These are phyloP conservation scores for Meiosimyza platycephala DNA, from an alignment of 2,888 invertebrate species.

Conservation along the genomic window DNA sequence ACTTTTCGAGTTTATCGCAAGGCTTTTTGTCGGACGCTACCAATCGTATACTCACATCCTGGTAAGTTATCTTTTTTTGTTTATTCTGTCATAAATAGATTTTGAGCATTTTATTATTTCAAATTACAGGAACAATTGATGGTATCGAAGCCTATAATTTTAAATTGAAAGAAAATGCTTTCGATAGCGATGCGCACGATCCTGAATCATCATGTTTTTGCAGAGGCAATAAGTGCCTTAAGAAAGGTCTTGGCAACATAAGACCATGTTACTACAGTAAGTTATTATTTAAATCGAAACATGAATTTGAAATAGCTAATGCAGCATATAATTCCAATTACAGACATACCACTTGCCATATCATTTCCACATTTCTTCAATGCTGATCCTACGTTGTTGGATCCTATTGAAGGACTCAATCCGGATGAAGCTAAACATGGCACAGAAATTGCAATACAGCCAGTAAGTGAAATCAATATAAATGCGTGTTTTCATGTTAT, in stretches of 20 bases:
- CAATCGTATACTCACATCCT: slow-evolving; percentile 68
- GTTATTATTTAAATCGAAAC: slow-evolving; percentile 47
- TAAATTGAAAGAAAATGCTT: slow-evolving; percentile 72
- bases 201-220: slow-evolving; percentile 77
- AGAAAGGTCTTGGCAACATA: slow-evolving; percentile 75
- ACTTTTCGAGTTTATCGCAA: slow-evolving; percentile 76
- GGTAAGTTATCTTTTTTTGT: slow-evolving; percentile 44
- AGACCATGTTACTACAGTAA: slow-evolving; percentile 80
- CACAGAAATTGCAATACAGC: slow-evolving; percentile 76
- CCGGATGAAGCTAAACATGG: slow-evolving; percentile 71
- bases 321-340: background rate
- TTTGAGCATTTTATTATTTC: background rate
- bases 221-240: slow-evolving; percentile 69
- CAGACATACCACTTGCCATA: slow-evolving; percentile 79
- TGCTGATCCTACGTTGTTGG: slow-evolving; percentile 71
- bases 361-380: slow-evolving; percentile 80
- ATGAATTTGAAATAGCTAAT: background rate
- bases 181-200: slow-evolving; percentile 70
- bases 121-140: slow-evolving; percentile 43
- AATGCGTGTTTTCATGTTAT: background rate
- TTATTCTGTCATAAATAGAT: background rate
- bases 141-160: slow-evolving; percentile 75
- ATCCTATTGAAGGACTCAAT: slow-evolving; percentile 73
- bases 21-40: slow-evolving; percentile 80
- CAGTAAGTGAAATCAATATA: slow-evolving; percentile 68